Percentiles rank a stretch among this genome's conserved stretches.
phyloP scores from a whole-genome alignment of 2,797 vertebrate genomes.

The Neosilurus hyrtlii region DNA sequence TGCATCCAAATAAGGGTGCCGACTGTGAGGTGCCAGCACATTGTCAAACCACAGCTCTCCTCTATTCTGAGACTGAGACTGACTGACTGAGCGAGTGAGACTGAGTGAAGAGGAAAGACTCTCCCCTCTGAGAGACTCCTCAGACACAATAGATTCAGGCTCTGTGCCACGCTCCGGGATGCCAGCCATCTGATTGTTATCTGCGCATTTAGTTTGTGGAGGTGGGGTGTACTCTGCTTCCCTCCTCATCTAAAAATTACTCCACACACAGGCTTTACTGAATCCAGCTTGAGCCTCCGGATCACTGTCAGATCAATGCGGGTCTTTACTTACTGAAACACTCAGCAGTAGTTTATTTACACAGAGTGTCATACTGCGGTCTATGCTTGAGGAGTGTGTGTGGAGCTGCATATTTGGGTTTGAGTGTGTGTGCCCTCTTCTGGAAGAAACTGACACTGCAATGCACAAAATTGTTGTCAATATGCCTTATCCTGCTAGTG shows the following conservation, averaged over 20 bases:
- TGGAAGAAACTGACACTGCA: conserved; percentile 25
- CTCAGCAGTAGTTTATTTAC: conserved; percentile 33
- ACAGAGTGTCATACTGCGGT: conserved; percentile 21
- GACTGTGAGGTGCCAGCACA: neutral
- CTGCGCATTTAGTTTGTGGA: conserved; percentile 50
- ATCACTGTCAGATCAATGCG: conserved; percentile 40
- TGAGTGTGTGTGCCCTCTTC: conserved; percentile 47
- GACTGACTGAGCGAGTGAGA: conserved; percentile 3
- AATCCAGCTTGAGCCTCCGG: conserved; percentile 29
- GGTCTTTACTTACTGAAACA: conserved; percentile 37
- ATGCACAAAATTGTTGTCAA: too few species aligned
- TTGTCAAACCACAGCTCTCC: conserved; percentile 22
- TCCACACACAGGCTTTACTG: conserved; percentile 34
- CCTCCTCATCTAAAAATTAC: conserved; percentile 46
- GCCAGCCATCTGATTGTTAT: conserved; percentile 58
- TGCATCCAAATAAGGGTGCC: neutral
- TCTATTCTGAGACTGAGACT: conserved; percentile 18
- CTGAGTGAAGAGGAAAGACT: conserved; percentile 39
- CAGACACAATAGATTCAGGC: conserved; percentile 38
- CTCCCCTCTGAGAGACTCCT: conserved; percentile 38
- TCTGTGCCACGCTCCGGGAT: conserved; percentile 44
- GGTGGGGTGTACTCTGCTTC: conserved; percentile 42
- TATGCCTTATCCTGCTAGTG: too few species aligned
- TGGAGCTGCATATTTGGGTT: neutral
- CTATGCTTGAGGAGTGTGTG: neutral